Evolutionary conservation across 1,140 invertebrate species (phyloP), one percentile per base, ranked within the genome.

Genomic region (Agrilus planipennis): DNA sequence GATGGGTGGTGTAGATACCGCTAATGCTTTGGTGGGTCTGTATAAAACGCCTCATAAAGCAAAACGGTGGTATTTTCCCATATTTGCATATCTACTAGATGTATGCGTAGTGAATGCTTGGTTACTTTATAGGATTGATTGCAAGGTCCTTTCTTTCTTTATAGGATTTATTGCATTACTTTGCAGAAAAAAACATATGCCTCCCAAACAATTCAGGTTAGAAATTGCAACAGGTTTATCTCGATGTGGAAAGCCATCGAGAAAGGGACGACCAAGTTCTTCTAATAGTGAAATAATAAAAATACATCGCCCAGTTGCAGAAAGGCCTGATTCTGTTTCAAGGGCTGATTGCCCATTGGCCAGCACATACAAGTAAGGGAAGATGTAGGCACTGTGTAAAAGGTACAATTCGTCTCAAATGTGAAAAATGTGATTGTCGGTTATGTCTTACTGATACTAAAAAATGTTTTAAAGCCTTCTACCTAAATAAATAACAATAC

Each of bases 41-140:
- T 43, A 38, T 22, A 36, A 15, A 17, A 42, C 17, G 22, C 41
- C 34, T 11, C 18, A 21, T 12, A 43, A 20, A 43, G 25, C 41
- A 5, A 38, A 37, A 14, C 32, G 41, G 3, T 43, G 41, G 34
- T 43, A 43, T 31, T 37, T 37, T 20, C 41, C 34, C 4, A 11
- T 43, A 11, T 42, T 42, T n/a, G n/a, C 31, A 2, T 42, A 42
- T 21, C 5, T 42, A 9, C 22, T 39, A 10, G n/a, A n/a, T n/a
- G n/a, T n/a, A n/a, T n/a, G n/a, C n/a, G n/a, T n/a, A n/a, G 34
- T 43, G 22, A 37, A 43, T 31, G 34, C 23, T 5, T 38, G 28
- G 29, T 3, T 40, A 15, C 25, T 38, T 15, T 15, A 43, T 17
- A 6, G 34, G 19, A 3, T 16, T n/a, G 17, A 43, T 11, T 30